Base-by-base conservation (phyloP, 2,113 vertebrate genomes). In the Dryoscopus gambensis region DNA sequence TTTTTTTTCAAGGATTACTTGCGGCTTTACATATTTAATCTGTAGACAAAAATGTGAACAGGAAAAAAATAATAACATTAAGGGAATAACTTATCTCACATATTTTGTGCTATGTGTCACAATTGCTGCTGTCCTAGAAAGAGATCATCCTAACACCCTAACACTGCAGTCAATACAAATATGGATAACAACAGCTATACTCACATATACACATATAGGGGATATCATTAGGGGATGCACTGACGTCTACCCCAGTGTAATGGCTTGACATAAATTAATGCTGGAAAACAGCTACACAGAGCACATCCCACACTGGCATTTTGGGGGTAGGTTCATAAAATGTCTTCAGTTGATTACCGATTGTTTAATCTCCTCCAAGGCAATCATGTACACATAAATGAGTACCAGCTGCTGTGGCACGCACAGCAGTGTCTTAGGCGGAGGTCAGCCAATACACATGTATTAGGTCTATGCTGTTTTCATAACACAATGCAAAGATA, bases 11-110 rank as follows among this genome's bases (percentile, higher is more conserved):
- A 85, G 64, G 44, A 68, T 92, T 93, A 47, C 76, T 93, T 94
- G 49, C 2, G 6, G 71, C 53, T 93, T 93, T 85, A 84, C 27
- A 59, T 90, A 81, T 90, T 94, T 95, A 87, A 95, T 96, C n/a
- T 81, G 52, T 21, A 67, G 56, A 64, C 70, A 93, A 90, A 94
- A 53, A 91, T 63, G 20, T n/a, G 24, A 24, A 55, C 22, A 40
- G 46, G 50, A 53, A 69, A 65, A 69, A 19, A 68, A 30, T 7
- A 67, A 22, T 20, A 77, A 73, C 9, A 28, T 64, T 44, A 80
- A 75, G 39, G 21, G 50, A 75, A 57, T 25, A 53, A 77, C 3
- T 76, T 88, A 52, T 33, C 30, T 52, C 33, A 46, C 13, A 8
- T 50, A 59, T 33, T 13, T 47, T 70, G 7, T 46, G 22, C 13